Evolutionary conservation across 2,113 vertebrate species (phyloP), one percentile per base, ranked within the genome.

Genomic region (Casuarius casuarius): DNA sequence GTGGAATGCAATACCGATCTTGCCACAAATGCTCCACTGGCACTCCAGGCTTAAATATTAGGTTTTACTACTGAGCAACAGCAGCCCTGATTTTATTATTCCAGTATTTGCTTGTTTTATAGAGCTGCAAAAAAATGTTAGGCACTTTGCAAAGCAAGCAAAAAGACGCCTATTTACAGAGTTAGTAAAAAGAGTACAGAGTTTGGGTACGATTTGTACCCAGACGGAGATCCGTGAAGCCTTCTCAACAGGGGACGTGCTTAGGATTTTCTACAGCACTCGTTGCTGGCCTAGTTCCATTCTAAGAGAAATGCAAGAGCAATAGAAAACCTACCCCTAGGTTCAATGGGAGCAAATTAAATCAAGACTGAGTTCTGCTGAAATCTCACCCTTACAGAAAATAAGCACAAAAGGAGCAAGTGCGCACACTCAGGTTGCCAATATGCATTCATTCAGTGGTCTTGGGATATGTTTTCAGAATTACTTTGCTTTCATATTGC

Each of bases 391-490:
- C 23, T 40, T 2, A 5, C 42, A 62, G 56, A 48, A 82, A 86
- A 59, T 3, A n/a, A 63, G 22, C 25, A n/a, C 21, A 5, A 16
- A 46, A 80, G 42, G 29, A 67, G 20, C 35, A 80, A 0, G 9
- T 2, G 38, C 76, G 54, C 59, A 54, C 0, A 5, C 22, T 15
- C 0, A 0, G 7, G 12, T 10, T 31, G 73, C 68, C 52, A 12
- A 56, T 40, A 61, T 3, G 23, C 0, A 0, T 67, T 67, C 25
- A 10, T 87, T 31, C 72, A 65, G 61, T 46, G 76, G 38, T 44
- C 5, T 9, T n/a, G 46, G 35, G 46, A 58, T 17, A 25, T 22
- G 23, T 51, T 79, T 77, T 33, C 51, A 51, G 62, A 81, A 90
- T 71, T 13, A 78, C 29, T 74, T 77, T 33, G 28, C 44, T 77